Percentiles rank a stretch among this genome's conserved stretches.
Conservation (phyloP, 2,797 vertebrate genomes). For the Streptopelia turtur region DNA sequence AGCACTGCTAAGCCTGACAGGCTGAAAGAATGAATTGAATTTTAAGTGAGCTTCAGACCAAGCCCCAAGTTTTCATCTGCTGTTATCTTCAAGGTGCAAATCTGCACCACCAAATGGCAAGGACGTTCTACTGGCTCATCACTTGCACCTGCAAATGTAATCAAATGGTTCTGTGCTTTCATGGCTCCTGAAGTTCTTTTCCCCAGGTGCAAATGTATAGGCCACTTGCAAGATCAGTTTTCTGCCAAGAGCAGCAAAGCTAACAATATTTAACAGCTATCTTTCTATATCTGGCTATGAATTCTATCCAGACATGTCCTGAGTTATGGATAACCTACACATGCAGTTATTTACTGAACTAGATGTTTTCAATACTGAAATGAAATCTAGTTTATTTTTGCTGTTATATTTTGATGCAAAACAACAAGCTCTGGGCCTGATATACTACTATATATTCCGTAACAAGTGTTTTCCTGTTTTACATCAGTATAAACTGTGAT, state of each 20-base stretch:
- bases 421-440: background rate
- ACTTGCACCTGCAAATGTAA: slow-evolving; percentile 2
- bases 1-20: background rate
- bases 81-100: background rate
- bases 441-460: background rate
- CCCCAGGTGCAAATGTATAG: background rate
- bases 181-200: background rate
- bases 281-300: background rate
- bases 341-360: background rate
- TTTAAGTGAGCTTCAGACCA: background rate
- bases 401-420: slow-evolving; percentile 44
- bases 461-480: background rate
- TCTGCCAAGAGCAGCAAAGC: background rate
- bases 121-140: background rate
- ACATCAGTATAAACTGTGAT: background rate
- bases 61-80: slow-evolving; percentile 10
- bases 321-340: background rate
- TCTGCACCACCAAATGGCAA: background rate
- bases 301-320: background rate
- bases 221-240: background rate
- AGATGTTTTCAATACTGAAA: background rate
- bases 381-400: background rate
- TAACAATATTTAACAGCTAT: background rate
- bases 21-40: background rate
- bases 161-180: background rate